phyloP scores from a whole-genome alignment of 2,797 vertebrate species.

The Vespertilio murinus region DNA sequence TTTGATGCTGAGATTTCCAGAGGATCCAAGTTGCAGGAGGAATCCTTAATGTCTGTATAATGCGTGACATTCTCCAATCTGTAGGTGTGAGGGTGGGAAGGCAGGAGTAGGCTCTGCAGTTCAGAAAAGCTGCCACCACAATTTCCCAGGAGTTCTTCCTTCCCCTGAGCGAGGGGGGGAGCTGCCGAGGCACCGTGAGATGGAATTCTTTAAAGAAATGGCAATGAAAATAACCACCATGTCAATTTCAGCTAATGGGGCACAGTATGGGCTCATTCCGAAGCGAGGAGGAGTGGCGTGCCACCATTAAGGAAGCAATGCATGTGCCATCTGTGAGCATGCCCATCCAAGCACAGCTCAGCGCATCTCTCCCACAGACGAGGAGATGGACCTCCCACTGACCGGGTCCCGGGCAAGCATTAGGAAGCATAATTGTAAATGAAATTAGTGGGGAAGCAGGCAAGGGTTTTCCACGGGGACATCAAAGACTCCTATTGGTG shows the following conservation, averaged over 20 bases:
- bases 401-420: not conserved
- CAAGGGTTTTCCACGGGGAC: not conserved
- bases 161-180: slow-evolving; percentile 49
- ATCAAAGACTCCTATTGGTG: not conserved
- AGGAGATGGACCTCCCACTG: not conserved
- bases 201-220: slow-evolving; percentile 64
- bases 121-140: slow-evolving; percentile 51
- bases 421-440: slow-evolving; percentile 54
- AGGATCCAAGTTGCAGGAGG: slow-evolving; percentile 75
- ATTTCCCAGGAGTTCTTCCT: slow-evolving; percentile 60
- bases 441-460: slow-evolving; percentile 13
- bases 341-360: slow-evolving; percentile 37
- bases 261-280: slow-evolving; percentile 69
- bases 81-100: not conserved
- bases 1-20: slow-evolving; percentile 74
- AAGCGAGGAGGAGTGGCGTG: slow-evolving; percentile 52
- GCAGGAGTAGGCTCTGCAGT: not conserved
- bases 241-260: slow-evolving; percentile 74
- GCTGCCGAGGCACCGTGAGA: not conserved
- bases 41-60: slow-evolving; percentile 56
- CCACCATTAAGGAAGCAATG: slow-evolving; percentile 38
- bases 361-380: not conserved
- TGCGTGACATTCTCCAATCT: slow-evolving; percentile 41
- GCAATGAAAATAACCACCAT: slow-evolving; percentile 71
- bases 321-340: slow-evolving; percentile 13